Base-by-base conservation (phyloP, 1,140 invertebrate genomes). In the Drosophila nikananu region DNA sequence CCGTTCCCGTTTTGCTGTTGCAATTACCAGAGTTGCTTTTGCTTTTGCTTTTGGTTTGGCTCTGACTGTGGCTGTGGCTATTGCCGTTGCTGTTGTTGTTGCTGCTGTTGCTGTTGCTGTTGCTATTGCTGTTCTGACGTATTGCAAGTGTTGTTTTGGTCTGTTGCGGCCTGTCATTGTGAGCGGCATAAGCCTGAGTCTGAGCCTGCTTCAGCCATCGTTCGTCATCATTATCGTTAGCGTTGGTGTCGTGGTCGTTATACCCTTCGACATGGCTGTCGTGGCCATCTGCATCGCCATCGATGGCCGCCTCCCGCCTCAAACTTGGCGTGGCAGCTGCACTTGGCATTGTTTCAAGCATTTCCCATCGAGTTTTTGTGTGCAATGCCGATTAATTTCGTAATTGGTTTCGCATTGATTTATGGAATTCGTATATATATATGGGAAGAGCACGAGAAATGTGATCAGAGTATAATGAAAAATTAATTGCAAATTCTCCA, bases 341-440 rank as follows among this genome's bases (percentile, higher is more conserved):
- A 41, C 39, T 62, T 51, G 54, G 30, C 64, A 80, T 75, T 63
- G 49, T 64, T 77, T 64, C 66, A 63, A 49, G 54, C 54, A 39
- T 55, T 55, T 55, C 44, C 9, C 27, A 44, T 39, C 15, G 37
- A 61, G 46, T 51, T 35, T 77, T 75, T 55, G 30, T 80, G 54
- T 80, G 54, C 48, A 9, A 27, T 51, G 27, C 67, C 49, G 65
- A 81, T 84, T 91, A 86, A 86, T 90, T 86, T 77, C 67, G 77
- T 75, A 76, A 74, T 79, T 81, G 74, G 64, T 81, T 71, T 78
- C 80, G 62, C 80, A 68, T 41, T 70, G 62, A 67, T 67, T 81
- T 62, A 59, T 84, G 73, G 21, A 55, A 37, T 49, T 48, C 27
- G 41, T 32, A 44, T 39, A 15, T 39, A 19, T 52, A 2, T 9